Evolutionary conservation across 2,797 vertebrate genomes (phyloP).

Genomic region (Paedocypris micromegethes): DNA sequence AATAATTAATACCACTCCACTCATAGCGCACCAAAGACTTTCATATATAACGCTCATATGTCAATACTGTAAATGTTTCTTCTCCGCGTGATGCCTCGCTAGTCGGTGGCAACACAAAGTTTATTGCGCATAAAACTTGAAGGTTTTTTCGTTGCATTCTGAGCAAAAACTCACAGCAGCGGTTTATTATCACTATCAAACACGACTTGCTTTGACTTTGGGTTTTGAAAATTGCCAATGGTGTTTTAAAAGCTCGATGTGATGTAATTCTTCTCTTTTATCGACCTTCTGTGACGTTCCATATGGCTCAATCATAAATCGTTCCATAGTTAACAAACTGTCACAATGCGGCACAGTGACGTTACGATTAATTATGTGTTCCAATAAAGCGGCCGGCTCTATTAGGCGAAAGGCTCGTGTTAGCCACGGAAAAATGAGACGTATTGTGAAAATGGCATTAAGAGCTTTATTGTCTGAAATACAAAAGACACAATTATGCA

Average conservation of each 20-base stretch:
- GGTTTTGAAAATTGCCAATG: slow-evolving; percentile 27
- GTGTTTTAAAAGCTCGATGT: slow-evolving; percentile 50
- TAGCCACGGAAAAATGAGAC: no score
- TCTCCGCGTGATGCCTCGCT: slow-evolving; percentile 15
- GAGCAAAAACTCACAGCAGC: slow-evolving; percentile 6
- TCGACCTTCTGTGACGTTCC: slow-evolving; percentile 50
- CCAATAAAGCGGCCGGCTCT: no score
- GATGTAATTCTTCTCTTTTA: slow-evolving; percentile 48
- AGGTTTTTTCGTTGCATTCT: not conserved
- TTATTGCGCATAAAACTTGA: slow-evolving; percentile 1
- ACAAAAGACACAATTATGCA: no score
- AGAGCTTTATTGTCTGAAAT: no score
- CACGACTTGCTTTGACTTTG: not conserved
- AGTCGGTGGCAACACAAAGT: not conserved
- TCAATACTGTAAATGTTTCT: slow-evolving; percentile 34
- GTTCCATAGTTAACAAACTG: slow-evolving; percentile 43
- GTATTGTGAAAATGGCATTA: no score
- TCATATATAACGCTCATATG: not conserved
- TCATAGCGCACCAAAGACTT: not conserved
- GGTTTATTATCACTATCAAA: slow-evolving; percentile 18
- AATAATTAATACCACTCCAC: slow-evolving; percentile 40
- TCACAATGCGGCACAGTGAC: no score
- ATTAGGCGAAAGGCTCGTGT: no score
- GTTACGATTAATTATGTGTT: no score
- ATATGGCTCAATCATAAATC: slow-evolving; percentile 46